Evolutionary conservation across 2,888 invertebrate species (phyloP).

Genomic region (Drosophila anomalata): DNA sequence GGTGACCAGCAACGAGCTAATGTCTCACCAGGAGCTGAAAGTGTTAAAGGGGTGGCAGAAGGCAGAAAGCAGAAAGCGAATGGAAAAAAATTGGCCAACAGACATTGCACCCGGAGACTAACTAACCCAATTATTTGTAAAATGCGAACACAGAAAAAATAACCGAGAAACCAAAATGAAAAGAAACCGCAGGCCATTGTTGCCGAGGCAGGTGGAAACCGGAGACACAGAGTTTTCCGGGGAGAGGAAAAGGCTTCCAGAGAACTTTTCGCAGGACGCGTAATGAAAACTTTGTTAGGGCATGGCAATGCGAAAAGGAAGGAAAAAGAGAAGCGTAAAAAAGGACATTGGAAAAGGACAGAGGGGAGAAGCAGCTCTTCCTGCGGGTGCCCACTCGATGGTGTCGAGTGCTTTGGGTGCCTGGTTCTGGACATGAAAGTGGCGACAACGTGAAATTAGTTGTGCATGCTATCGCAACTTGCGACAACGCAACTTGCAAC

Average conservation of each 20-base stretch:
- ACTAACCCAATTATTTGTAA: constrained; percentile 76
- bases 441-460: constrained; percentile 75
- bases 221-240: constrained; percentile 32
- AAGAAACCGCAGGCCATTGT: constrained; percentile 68
- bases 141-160: constrained; percentile 47
- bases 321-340: constrained; percentile 8
- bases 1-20: constrained; percentile 51
- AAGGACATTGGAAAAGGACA: constrained; percentile 9
- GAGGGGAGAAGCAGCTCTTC: constrained; percentile 21
- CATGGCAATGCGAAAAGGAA: constrained; percentile 34
- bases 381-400: constrained; percentile 51
- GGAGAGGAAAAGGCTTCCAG: constrained; percentile 12
- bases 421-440: constrained; percentile 42
- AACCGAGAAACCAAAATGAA: constrained; percentile 31
- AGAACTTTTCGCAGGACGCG: constrained; percentile 55
- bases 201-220: constrained; percentile 60
- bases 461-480: constrained; percentile 52
- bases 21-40: constrained; percentile 39
- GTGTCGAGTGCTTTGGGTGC: constrained; percentile 48
- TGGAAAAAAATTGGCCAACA: constrained; percentile 28
- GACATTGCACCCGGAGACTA: constrained; percentile 57
- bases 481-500: constrained; percentile 47
- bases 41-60: constrained; percentile 12
- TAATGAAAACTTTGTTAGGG: constrained; percentile 72
- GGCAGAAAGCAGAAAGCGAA: constrained; percentile 8